Evolutionary conservation across 2,797 vertebrate species (phyloP).

Genomic region (Sebastes reedi): DNA sequence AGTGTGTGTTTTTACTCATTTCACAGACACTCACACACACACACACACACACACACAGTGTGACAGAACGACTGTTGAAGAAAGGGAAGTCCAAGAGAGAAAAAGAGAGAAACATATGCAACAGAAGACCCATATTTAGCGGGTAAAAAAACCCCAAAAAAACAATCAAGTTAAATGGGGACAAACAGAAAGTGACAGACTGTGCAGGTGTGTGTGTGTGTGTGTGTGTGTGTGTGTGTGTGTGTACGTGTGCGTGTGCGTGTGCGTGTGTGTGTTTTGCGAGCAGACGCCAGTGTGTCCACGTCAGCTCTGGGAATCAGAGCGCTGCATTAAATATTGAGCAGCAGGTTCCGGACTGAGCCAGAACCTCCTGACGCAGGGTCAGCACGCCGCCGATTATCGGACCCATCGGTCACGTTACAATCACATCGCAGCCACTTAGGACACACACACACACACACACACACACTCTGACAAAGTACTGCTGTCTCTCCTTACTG

Average conservation of each 20-base stretch:
- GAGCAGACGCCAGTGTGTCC: constrained; percentile 57
- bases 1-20: neutral
- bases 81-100: neutral
- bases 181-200: neutral
- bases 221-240: neutral
- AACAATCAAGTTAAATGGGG: neutral
- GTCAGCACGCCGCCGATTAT: constrained; percentile 8
- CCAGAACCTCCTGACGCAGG: constrained; percentile 53
- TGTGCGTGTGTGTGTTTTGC: neutral
- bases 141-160: neutral
- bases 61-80: neutral
- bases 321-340: constrained; percentile 67
- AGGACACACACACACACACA: neutral
- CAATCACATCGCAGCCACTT: constrained; percentile 25
- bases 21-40: no score
- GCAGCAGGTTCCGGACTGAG: constrained; percentile 42
- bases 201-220: neutral
- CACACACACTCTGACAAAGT: neutral
- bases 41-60: neutral
- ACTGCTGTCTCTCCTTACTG: neutral
- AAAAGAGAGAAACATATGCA: neutral
- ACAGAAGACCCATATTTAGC: neutral
- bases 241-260: neutral
- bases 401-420: constrained; percentile 6
- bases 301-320: constrained; percentile 49